Conservation (phyloP, 2,797 vertebrate species). For the Limnodromus scolopaceus region DNA sequence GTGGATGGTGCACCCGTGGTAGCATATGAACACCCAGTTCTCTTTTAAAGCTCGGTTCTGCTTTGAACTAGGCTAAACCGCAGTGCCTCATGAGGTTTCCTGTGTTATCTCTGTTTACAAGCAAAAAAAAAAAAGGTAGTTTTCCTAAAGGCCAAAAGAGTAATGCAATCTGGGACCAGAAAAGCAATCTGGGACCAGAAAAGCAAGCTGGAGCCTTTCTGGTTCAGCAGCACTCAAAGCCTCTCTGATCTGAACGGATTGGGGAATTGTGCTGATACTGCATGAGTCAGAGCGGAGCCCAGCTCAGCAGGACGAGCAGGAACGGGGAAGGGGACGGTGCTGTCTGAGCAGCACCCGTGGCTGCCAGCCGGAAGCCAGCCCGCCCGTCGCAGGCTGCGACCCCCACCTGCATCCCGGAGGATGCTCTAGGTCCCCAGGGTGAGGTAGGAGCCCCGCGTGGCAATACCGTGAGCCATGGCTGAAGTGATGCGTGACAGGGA, state of each 20-base stretch:
- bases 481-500: neutral
- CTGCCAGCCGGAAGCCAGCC: neutral
- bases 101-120: conserved; percentile 37
- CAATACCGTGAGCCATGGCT: neutral
- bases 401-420: neutral
- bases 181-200: conserved; percentile 40
- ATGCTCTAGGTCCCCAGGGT: neutral
- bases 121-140: neutral
- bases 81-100: neutral
- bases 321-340: neutral
- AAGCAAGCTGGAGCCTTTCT: conserved; percentile 24
- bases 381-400: fast-evolving
- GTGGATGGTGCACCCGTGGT: neutral
- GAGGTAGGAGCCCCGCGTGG: fast-evolving
- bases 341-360: neutral
- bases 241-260: conserved; percentile 41
- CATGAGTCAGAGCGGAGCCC: conserved; percentile 62
- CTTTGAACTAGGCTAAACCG: neutral
- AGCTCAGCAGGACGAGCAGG: conserved; percentile 58
- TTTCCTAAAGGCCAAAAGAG: conserved; percentile 11
- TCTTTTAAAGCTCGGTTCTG: neutral
- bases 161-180: conserved; percentile 53
- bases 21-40: fast-evolving
- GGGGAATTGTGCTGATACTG: conserved; percentile 54
- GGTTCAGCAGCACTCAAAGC: conserved; percentile 65